Evolutionary conservation across 2,797 vertebrate species (phyloP).

Genomic region (Gymnothorax reevesii): DNA sequence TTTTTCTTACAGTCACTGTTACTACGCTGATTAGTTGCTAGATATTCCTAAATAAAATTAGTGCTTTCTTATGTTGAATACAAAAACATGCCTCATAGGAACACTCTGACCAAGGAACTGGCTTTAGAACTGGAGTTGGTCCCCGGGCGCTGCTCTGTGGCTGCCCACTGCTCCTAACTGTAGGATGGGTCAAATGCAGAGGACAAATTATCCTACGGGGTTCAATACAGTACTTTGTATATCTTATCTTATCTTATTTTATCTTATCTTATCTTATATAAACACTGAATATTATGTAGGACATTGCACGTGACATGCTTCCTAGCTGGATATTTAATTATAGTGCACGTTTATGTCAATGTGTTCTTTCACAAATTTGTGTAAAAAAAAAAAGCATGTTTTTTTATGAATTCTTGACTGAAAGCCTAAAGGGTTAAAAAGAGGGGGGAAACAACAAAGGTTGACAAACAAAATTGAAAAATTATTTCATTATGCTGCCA

Average conservation of each 20-base stretch:
- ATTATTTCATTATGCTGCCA: neutral
- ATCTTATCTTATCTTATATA: no score
- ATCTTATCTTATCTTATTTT: no score
- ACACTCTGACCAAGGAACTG: no score
- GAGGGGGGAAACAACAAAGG: neutral
- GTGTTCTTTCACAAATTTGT: no score
- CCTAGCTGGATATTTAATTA: neutral
- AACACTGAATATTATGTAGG: neutral
- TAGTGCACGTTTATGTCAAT: neutral
- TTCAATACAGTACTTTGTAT: no score
- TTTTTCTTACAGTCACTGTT: neutral
- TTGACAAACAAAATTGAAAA: neutral
- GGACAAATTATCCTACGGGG: no score
- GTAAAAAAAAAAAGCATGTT: neutral
- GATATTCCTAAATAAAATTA: constrained; percentile 10
- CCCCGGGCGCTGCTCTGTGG: no score
- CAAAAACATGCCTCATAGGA: no score
- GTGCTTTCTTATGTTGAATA: neutral
- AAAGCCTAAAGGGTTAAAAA: neutral
- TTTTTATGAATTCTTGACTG: constrained; percentile 6
- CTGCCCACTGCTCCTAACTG: no score
- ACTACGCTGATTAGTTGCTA: neutral
- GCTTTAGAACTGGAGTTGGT: no score
- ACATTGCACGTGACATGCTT: neutral
- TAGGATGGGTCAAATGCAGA: no score